Evolutionary conservation across 64 coral and sea anemone genomes (phyloP).

Genomic region (Pocillopora verrucosa): DNA sequence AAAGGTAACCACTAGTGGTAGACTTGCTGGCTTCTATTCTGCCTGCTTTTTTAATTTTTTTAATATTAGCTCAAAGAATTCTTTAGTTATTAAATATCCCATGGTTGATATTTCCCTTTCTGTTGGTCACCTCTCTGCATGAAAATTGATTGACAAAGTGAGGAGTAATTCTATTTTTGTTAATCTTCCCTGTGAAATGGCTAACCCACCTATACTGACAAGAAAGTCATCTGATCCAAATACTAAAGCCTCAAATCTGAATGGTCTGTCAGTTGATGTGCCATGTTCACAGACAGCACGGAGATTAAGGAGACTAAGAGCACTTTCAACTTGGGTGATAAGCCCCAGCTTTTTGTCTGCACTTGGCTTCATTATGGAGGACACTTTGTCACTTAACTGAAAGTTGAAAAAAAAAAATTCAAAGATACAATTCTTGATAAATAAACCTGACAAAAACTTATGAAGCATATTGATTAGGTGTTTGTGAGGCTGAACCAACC

Average conservation of each 20-base stretch:
- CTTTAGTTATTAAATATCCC: too few relatives aligned
- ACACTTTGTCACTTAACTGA: conserved; percentile 81
- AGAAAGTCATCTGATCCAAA: conserved; percentile 99
- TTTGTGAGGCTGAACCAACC: too few relatives aligned
- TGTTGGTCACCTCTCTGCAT: too few relatives aligned
- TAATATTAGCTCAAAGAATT: too few relatives aligned
- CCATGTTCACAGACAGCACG: conserved; percentile 75
- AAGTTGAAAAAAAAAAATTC: conserved; percentile 21
- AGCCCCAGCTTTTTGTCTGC: conserved; percentile 59
- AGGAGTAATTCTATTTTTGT: too few relatives aligned
- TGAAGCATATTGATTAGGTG: too few relatives aligned
- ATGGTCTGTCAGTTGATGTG: conserved; percentile 27
- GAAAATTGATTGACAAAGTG: too few relatives aligned
- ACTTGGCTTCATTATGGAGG: conserved; percentile 24
- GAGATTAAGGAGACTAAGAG: conserved; percentile 82
- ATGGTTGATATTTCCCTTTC: too few relatives aligned
- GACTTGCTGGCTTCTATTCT: too few relatives aligned
- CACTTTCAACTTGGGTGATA: conserved; percentile 89
- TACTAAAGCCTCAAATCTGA: conserved; percentile 85
- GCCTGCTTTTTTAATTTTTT: too few relatives aligned
- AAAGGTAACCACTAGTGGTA: too few relatives aligned
- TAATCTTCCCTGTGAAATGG: too few relatives aligned
- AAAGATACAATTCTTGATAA: neutral
- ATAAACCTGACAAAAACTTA: neutral
- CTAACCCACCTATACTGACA: conserved; percentile 79